Evolutionary conservation across 2,888 invertebrate genomes (phyloP).

Genomic region (Notodromas monacha): DNA sequence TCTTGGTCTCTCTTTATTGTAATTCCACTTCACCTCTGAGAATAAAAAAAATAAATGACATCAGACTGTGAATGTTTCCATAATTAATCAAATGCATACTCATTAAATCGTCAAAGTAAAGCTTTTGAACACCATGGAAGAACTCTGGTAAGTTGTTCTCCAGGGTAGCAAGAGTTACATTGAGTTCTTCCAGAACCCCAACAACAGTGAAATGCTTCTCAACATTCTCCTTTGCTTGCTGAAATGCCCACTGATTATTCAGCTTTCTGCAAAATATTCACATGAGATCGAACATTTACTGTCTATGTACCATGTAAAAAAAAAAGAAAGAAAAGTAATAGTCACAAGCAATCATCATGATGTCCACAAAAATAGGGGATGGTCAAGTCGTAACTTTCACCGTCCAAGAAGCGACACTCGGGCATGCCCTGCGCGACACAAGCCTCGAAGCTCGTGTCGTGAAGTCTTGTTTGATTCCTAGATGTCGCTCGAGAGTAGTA

Average conservation of each 20-base stretch:
- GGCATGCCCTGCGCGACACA: conserved; percentile 16
- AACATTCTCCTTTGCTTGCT: conserved; percentile 23
- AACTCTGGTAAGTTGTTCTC: conserved; percentile 23
- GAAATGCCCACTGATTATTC: conserved; percentile 23
- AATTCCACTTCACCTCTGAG: conserved; percentile 17
- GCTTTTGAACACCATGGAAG: conserved; percentile 21
- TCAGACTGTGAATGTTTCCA: conserved; percentile 5
- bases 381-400: conserved; percentile 18
- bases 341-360: conserved; percentile 24
- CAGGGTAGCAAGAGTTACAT: conserved; percentile 21
- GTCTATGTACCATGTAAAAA: background rate
- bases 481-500: conserved; percentile 14
- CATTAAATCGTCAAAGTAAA: conserved; percentile 20
- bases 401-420: conserved; percentile 17
- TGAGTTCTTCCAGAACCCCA: conserved; percentile 24
- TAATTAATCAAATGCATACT: no score
- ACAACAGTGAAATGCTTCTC: conserved; percentile 24
- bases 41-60: conserved; percentile 5
- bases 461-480: no score
- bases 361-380: conserved; percentile 31
- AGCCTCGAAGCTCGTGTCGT: conserved; percentile 14
- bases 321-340: no score
- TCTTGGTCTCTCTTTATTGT: conserved; percentile 14
- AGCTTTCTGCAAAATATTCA: conserved; percentile 17
- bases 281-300: no score